These are phyloP conservation scores for Smutsia gigantea DNA, from an alignment of 2,797 vertebrate genomes.

Conservation along the genomic window DNA sequence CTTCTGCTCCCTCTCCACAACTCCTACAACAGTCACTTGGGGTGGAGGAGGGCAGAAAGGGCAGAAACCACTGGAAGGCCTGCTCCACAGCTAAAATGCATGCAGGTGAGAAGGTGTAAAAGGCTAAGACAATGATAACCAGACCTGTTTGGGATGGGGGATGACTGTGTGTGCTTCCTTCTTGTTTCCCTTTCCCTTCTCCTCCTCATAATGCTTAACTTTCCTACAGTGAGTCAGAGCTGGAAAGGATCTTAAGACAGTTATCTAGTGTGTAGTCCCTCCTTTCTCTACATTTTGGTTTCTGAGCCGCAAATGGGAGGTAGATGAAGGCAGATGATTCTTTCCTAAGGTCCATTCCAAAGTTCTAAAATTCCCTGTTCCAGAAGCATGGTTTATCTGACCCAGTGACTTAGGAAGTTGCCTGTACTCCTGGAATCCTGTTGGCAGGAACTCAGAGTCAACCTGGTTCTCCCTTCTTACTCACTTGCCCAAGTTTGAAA, in stretches of 20 bases:
- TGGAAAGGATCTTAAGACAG: conserved; percentile 2
- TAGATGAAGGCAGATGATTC: not conserved
- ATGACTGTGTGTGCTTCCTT: conserved; percentile 34
- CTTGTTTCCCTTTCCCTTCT: not conserved
- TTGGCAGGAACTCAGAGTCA: not conserved
- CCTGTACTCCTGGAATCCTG: not conserved
- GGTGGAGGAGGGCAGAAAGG: not conserved
- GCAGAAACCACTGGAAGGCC: not conserved
- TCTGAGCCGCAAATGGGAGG: not conserved
- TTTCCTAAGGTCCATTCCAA: not conserved
- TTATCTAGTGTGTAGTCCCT: not conserved
- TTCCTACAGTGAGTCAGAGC: conserved; percentile 44
- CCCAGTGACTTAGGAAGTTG: not conserved
- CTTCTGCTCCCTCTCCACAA: not conserved
- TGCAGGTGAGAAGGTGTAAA: conserved; percentile 2
- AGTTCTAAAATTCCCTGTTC: not conserved
- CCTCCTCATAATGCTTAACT: not conserved
- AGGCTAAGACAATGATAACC: not conserved
- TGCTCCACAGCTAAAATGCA: not conserved
- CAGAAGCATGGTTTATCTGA: not conserved
- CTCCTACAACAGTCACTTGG: not conserved
- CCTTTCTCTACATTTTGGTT: conserved; percentile 4
- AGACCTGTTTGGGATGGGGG: not conserved
- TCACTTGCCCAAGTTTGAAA: not conserved
- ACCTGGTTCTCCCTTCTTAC: not conserved